These are phyloP conservation scores for Ciconia maguari DNA, from an alignment of 2,113 vertebrate species.

Conservation along the genomic window DNA sequence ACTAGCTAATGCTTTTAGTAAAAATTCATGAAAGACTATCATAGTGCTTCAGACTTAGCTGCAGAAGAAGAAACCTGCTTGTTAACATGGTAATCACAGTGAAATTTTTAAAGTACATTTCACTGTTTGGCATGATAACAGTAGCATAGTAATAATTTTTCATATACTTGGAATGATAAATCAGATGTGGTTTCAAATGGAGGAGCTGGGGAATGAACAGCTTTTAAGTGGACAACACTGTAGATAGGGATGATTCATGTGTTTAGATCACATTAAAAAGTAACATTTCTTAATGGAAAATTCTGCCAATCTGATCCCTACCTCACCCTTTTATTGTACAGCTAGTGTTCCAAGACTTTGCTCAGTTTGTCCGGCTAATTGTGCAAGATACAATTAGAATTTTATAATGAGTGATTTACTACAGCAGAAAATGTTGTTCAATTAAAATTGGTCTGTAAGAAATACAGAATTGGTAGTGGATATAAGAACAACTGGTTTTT, in stretches of 20 bases:
- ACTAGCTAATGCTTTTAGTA: neutral
- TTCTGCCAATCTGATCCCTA: neutral
- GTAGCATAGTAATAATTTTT: neutral
- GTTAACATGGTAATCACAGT: neutral
- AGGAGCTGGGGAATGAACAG: neutral
- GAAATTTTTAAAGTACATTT: neutral
- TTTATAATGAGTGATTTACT: neutral
- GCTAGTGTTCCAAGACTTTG: neutral
- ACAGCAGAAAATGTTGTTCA: neutral
- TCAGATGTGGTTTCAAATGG: neutral
- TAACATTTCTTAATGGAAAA: neutral
- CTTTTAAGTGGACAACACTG: neutral
- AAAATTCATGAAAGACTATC: neutral
- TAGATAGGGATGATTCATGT: neutral
- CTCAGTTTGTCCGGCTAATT: neutral
- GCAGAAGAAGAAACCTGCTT: neutral
- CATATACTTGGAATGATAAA: neutral
- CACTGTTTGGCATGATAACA: neutral
- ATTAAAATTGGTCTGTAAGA: neutral
- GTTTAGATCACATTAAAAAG: neutral
- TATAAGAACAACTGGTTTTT: neutral
- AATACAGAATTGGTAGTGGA: neutral
- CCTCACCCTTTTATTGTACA: neutral
- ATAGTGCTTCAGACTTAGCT: neutral
- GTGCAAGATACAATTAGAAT: neutral